A percentile compares a stretch with the other conserved stretches of the same genome.
Conservation (phyloP, 2,113 vertebrate genomes). For the Epinephelus cyanopodus region DNA sequence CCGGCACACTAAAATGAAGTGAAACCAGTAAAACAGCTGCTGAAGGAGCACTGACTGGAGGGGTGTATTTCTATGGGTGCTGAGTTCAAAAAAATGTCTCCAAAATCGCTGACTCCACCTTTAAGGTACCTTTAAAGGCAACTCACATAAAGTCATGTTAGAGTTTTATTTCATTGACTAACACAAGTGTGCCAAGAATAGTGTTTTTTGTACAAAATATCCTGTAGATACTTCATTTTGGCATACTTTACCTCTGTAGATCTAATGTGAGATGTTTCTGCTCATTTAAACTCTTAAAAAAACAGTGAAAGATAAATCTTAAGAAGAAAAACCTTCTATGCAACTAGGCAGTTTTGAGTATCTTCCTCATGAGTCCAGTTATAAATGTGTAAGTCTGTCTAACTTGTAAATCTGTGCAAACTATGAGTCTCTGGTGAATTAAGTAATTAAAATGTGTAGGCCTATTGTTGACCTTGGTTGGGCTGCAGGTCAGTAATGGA, state of each 20-base stretch:
- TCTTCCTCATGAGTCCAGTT: slow-evolving; percentile 15
- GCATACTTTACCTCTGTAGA: not conserved
- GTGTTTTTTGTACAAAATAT: slow-evolving; percentile 36
- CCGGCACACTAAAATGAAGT: no score
- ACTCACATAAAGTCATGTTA: slow-evolving; percentile 21
- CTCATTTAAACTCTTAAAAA: not conserved
- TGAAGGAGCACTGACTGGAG: no score
- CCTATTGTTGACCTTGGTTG: not conserved
- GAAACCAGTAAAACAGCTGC: no score
- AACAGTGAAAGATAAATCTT: not conserved
- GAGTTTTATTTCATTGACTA: slow-evolving; percentile 21
- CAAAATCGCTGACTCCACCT: no score
- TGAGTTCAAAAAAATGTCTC: no score
- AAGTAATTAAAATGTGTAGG: not conserved
- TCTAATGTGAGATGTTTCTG: not conserved
- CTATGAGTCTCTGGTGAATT: not conserved
- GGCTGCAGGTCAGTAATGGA: slow-evolving; percentile 11
- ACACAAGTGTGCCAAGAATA: slow-evolving; percentile 32
- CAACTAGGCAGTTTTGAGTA: slow-evolving; percentile 32
- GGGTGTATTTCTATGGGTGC: no score
- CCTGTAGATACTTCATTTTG: slow-evolving; percentile 9
- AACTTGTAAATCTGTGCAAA: slow-evolving; percentile 27
- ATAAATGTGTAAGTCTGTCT: slow-evolving; percentile 17
- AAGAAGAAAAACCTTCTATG: slow-evolving; percentile 22
- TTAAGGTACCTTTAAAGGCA: slow-evolving; percentile 31